phyloP scores from a whole-genome alignment of 2,797 vertebrate genomes.

The Sebastes cheni region DNA sequence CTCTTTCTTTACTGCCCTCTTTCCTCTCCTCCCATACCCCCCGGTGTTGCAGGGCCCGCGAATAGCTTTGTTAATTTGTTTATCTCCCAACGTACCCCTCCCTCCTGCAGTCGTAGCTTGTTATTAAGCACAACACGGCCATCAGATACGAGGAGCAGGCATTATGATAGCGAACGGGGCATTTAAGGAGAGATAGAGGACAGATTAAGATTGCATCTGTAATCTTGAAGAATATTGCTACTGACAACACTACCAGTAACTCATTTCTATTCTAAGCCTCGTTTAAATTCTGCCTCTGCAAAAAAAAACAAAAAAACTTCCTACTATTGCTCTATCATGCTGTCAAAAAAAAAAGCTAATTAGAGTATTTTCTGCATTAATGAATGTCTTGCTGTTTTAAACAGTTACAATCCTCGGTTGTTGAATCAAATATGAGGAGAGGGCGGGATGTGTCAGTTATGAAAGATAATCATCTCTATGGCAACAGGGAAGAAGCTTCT shows the following conservation, averaged over 20 bases:
- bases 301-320: conserved; percentile 1
- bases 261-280: conserved; percentile 46
- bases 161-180: conserved; percentile 67
- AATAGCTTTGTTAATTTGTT: conserved; percentile 84
- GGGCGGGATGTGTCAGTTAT: conserved; percentile 56
- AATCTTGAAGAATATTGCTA: conserved; percentile 72
- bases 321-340: conserved; percentile 22
- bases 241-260: conserved; percentile 52
- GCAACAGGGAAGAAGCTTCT: conserved; percentile 66
- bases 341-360: conserved; percentile 40
- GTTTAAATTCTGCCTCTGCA: conserved; percentile 33
- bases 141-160: conserved; percentile 77
- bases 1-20: conserved; percentile 66
- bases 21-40: conserved; percentile 60
- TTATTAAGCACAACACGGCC: conserved; percentile 78
- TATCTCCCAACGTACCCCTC: conserved; percentile 71
- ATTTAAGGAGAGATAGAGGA: conserved; percentile 82
- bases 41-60: conserved; percentile 64
- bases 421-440: conserved; percentile 49
- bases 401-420: conserved; percentile 46
- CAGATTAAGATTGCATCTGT: conserved; percentile 79
- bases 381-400: conserved; percentile 57
- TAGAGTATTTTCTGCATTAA: conserved; percentile 50
- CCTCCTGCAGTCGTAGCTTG: conserved; percentile 65
- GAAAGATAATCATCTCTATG: conserved; percentile 69